Base-by-base conservation (phyloP, 2,113 vertebrate species). In the Cichladusa arquata region DNA sequence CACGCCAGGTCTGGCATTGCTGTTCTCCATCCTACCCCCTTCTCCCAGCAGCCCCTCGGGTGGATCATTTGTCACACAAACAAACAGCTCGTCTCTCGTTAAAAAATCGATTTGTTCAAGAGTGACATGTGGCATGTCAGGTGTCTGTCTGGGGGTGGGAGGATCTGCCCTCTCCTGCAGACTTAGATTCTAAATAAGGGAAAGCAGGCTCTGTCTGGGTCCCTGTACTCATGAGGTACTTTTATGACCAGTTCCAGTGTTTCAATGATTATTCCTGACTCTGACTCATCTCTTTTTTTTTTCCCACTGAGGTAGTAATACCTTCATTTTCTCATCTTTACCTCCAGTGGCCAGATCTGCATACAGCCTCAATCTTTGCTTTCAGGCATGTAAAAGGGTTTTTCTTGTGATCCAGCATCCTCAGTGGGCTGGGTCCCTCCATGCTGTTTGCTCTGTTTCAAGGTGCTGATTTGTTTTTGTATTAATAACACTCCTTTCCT, bases 41-140 rank as follows among this genome's bases (percentile, higher is more conserved):
- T 70, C 70, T 54, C 61, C 73, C 65, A 16, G 70, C 88, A 67
- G 86, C 48, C 48, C 71, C 57, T 20, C 0, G 8, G n/a, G 57
- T 40, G 54, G 60, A 82, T 67, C 79, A 15, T 90, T 80, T 88
- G 76, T 93, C 91, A 92, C 71, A 66, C 79, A 88, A 85, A 90
- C 85, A 74, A 94, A 65, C 74, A 88, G 40, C 82, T 50, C 2
- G 0, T 34, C 20, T 91, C 88, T 80, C 8, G 0, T 93, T 92
- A 82, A 77, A 54, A 86, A 81, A 92, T 65, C 25, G 23, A 92
- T 91, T 33, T 19, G 12, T 34, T 72, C 58, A 9, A 33, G 58
- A 91, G 62, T 62, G 86, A 93, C 77, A 50, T 34, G 83, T 65
- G 76, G 71, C 66, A 36, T 10, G 45, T 60, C 89, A 91, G 77